Conservation (phyloP, 2,888 invertebrate species). For the Aspidiotus destructor region DNA sequence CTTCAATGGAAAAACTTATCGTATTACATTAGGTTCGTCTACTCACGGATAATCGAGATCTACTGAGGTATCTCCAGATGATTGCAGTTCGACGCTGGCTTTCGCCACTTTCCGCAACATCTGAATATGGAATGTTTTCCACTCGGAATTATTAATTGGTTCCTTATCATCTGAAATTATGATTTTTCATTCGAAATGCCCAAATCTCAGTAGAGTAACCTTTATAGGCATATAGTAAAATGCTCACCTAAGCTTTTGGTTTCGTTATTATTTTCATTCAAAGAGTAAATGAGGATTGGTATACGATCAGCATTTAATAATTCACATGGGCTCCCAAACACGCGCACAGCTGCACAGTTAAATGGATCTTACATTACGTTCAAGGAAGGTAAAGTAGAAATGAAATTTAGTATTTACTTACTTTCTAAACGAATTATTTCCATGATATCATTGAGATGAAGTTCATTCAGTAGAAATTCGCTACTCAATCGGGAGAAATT, state of each 20-base stretch:
- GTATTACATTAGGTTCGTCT: background rate
- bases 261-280: background rate
- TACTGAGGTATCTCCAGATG: constrained; percentile 5
- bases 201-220: background rate
- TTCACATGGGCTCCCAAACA: constrained; percentile 51
- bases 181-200: background rate
- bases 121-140: constrained; percentile 17
- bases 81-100: constrained; percentile 14
- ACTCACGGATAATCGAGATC: constrained; percentile 28
- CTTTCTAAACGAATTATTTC: constrained; percentile 67
- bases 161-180: background rate
- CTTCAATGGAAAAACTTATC: background rate
- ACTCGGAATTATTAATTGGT: background rate
- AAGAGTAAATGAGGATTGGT: constrained; percentile 33
- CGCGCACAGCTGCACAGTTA: constrained; percentile 48
- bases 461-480: constrained; percentile 59
- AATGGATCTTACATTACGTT: background rate
- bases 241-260: background rate
- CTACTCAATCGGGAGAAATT: constrained; percentile 62
- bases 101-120: constrained; percentile 21
- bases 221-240: background rate
- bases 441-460: constrained; percentile 66
- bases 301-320: constrained; percentile 38
- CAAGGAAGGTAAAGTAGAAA: background rate
- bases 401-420: constrained; percentile 46